Conservation (phyloP, 2,113 vertebrate genomes). For the Atractosteus spatula region DNA sequence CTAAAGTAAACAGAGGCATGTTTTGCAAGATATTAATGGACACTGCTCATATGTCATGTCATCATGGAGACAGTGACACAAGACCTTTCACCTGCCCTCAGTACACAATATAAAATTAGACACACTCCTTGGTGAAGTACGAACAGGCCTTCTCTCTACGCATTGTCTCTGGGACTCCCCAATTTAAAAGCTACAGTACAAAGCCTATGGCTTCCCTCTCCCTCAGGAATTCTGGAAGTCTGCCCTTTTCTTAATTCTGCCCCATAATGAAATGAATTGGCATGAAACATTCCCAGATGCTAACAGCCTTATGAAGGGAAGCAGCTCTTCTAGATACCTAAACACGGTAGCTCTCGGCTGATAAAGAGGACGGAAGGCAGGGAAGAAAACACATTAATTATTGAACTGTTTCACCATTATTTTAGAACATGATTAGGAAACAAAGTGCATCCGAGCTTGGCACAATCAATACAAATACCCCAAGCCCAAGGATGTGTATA, state of each 20-base stretch:
- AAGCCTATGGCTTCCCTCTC: too few relatives aligned
- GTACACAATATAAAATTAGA: too few relatives aligned
- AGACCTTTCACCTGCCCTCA: too few relatives aligned
- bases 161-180: too few relatives aligned
- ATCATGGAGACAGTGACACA: background rate
- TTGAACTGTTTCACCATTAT: background rate
- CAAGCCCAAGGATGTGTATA: too few relatives aligned
- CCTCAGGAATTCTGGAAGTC: too few relatives aligned
- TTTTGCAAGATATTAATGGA: background rate
- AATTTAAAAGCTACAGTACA: too few relatives aligned
- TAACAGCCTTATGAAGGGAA: conserved; percentile 18
- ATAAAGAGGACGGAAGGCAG: conserved; percentile 20
- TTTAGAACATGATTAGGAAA: background rate
- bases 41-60: background rate
- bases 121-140: too few relatives aligned
- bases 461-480: conserved; percentile 3
- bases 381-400: conserved; percentile 25
- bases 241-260: too few relatives aligned
- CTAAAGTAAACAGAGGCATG: background rate
- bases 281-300: background rate
- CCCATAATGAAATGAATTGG: too few relatives aligned
- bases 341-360: too few relatives aligned
- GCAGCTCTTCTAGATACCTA: conserved; percentile 4
- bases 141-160: too few relatives aligned
- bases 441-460: background rate